Evolutionary conservation across 1,140 invertebrate genomes (phyloP).

Genomic region (Rhopalosiphum maidis): DNA sequence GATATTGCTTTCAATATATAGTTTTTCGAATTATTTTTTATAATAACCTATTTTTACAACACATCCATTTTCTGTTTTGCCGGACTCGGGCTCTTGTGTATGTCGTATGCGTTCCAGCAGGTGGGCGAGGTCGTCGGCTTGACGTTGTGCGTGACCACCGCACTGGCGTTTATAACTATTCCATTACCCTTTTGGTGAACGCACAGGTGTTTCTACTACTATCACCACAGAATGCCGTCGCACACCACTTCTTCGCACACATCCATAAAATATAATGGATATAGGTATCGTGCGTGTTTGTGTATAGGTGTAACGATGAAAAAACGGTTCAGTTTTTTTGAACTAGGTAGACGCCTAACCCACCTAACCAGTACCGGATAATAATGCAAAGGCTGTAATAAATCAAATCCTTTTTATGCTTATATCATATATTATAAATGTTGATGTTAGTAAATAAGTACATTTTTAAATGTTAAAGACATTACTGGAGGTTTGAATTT

Average conservation of each 20-base stretch:
- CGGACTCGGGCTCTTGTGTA: neutral
- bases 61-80: neutral
- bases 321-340: neutral
- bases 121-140: constrained; percentile 15
- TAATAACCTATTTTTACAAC: neutral
- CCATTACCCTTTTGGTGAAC: constrained; percentile 17
- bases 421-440: neutral
- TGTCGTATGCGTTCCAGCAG: constrained; percentile 5
- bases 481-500: constrained; percentile 4
- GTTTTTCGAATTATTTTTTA: neutral
- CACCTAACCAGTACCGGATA: neutral
- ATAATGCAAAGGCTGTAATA: constrained; percentile 42
- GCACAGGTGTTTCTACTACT: neutral
- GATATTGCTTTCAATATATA: neutral
- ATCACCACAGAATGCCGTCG: neutral
- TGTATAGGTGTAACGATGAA: neutral
- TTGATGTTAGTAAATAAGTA: neutral
- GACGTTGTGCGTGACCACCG: neutral
- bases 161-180: neutral
- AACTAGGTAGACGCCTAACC: constrained; percentile 18
- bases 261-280: neutral
- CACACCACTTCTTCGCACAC: neutral
- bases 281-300: neutral
- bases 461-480: constrained; percentile 20
- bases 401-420: constrained; percentile 24